Base-by-base conservation (phyloP, 2,113 vertebrate species). In the Odocoileus virginianus region DNA sequence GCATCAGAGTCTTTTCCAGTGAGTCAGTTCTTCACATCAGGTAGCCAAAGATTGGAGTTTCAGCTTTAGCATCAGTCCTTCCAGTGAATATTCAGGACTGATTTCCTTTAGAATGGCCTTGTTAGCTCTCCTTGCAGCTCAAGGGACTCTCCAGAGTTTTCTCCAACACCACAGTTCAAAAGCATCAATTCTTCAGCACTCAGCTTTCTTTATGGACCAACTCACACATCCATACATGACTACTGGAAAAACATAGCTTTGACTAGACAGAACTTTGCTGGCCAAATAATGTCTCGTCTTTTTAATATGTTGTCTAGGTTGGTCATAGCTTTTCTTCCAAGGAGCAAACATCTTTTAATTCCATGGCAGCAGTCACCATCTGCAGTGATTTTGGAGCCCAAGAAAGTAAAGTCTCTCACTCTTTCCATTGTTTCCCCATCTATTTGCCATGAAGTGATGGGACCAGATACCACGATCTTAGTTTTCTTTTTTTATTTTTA, bases 161-260 rank as follows among this genome's bases (percentile, higher is more conserved):
- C 67, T 23, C 10, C 67, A 40, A 40, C 33, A 71, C 2, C n/a
- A 71, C n/a, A 40, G 67, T 71, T 71, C n/a, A 40, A 40, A 71
- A 71, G 12, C n/a, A 40, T 40, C n/a, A 40, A 2, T 40, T 40
- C n/a, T 40, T 40, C 0, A 0, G 6, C 0, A 0, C 19, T 40
- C 67, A 40, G 67, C 67, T 40, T 71, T 40, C 61, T 40, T 23
- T 23, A 40, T 12, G 19, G 67, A 12, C 10, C 5, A 40, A 71
- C 67, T 23, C 19, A 6, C 9, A 40, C 19, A 71, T 71, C 19
- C n/a, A 40, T 12, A 23, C 10, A 71, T 40, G 4, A 71, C 64
- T 23, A 71, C 64, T 40, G n/a, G n/a, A 12, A 23, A 71, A 71
- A 12, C n/a, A 40, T 71, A 40, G 10, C 19, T 23, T 71, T 71